These are phyloP conservation scores for Corynorhinus townsendii DNA, from an alignment of 2,113 vertebrate species.

Conservation along the genomic window DNA sequence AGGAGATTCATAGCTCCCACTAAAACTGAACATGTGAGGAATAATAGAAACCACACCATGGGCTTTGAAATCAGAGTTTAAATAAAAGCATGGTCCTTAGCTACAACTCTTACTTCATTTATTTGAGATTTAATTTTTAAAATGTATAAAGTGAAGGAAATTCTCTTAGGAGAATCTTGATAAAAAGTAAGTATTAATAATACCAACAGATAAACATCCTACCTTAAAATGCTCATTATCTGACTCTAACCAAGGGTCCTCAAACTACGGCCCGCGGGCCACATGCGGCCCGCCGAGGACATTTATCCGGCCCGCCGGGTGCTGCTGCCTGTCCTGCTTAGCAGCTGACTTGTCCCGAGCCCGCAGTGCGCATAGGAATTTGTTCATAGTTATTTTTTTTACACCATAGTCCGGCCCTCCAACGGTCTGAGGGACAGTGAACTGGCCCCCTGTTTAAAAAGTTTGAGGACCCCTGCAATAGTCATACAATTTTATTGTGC, in stretches of 20 bases:
- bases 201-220: neutral
- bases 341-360: too few relatives aligned
- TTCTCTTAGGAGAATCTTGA: neutral
- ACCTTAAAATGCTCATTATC: neutral
- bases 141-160: neutral
- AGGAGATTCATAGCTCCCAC: neutral
- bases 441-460: too few relatives aligned
- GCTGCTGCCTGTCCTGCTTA: too few relatives aligned
- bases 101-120: neutral
- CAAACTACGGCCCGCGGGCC: too few relatives aligned
- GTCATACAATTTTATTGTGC: neutral
- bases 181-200: neutral
- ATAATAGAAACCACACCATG: neutral
- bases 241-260: too few relatives aligned
- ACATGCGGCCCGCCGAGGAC: too few relatives aligned
- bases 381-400: too few relatives aligned
- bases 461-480: too few relatives aligned
- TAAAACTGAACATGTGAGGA: neutral
- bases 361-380: too few relatives aligned
- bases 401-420: too few relatives aligned
- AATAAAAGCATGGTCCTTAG: neutral
- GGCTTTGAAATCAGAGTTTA: neutral
- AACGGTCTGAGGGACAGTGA: too few relatives aligned
- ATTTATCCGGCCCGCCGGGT: too few relatives aligned
- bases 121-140: neutral